Percentiles rank a stretch among this genome's conserved stretches.
phyloP scores from a whole-genome alignment of 2,113 vertebrate genomes.

The Tachysurus vachellii region DNA sequence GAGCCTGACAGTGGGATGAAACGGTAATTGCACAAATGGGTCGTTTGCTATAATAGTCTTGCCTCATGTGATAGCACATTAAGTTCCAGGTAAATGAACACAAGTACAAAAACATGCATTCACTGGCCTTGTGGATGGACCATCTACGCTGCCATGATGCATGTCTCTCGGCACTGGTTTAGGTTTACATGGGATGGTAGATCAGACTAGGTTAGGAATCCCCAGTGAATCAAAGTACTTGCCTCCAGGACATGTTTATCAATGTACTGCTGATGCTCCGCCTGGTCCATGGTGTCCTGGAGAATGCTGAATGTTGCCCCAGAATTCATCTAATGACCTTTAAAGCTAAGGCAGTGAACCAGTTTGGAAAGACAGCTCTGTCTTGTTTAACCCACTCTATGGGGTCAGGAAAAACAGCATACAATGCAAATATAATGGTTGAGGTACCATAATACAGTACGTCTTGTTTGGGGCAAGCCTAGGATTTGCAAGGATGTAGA shows the following conservation, averaged over 20 bases:
- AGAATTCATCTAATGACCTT: neutral
- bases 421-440: neutral
- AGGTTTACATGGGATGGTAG: neutral
- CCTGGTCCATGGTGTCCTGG: neutral
- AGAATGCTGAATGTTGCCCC: neutral
- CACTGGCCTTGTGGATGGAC: neutral
- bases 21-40: constrained; percentile 10
- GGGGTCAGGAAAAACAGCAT: neutral
- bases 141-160: neutral
- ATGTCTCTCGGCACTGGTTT: neutral
- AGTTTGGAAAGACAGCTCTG: neutral
- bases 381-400: neutral
- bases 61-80: neutral
- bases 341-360: neutral
- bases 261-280: neutral
- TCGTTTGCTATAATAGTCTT: neutral
- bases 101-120: neutral
- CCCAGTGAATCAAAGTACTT: neutral
- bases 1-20: constrained; percentile 5
- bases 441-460: neutral
- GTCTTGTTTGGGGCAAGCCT: neutral
- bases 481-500: constrained; percentile 1
- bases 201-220: neutral
- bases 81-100: constrained; percentile 14
- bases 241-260: neutral